Evolutionary conservation across 1,140 invertebrate genomes (phyloP).

Genomic region (Brachionus manjavacas): DNA sequence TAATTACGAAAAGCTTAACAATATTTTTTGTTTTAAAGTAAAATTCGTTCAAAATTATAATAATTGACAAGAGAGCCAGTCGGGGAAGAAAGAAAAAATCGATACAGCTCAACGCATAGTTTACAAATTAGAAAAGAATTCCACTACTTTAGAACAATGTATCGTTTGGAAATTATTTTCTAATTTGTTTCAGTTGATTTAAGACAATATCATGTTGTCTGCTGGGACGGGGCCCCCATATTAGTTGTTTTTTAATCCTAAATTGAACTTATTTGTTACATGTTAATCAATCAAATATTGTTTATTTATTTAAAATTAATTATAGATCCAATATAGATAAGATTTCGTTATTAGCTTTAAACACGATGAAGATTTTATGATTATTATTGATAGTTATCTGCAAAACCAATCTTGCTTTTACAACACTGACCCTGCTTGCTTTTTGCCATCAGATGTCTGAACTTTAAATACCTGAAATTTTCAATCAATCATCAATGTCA

Average conservation of each 20-base stretch:
- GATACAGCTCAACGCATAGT: background rate
- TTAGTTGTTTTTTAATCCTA: background rate
- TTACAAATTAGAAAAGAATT: background rate
- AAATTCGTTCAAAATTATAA: background rate
- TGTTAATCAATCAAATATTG: conserved; percentile 31
- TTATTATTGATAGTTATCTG: background rate
- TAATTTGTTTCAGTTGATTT: conserved; percentile 23
- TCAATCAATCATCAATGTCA: background rate
- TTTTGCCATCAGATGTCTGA: background rate
- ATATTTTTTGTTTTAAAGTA: background rate
- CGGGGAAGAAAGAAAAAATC: background rate
- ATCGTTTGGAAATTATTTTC: background rate
- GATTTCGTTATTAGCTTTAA: background rate
- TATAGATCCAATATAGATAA: conserved; percentile 10
- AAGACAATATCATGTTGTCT: background rate
- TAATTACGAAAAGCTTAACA: background rate
- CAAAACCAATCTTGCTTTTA: background rate
- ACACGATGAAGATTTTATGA: conserved; percentile 27
- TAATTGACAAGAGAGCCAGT: background rate
- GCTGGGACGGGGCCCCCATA: background rate
- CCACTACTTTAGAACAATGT: background rate
- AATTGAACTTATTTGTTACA: conserved; percentile 11
- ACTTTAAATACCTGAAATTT: background rate
- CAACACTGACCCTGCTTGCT: background rate
- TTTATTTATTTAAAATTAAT: conserved; percentile 32